Base-by-base conservation (phyloP, 1,140 invertebrate species). In the Drosophila repletoides region DNA sequence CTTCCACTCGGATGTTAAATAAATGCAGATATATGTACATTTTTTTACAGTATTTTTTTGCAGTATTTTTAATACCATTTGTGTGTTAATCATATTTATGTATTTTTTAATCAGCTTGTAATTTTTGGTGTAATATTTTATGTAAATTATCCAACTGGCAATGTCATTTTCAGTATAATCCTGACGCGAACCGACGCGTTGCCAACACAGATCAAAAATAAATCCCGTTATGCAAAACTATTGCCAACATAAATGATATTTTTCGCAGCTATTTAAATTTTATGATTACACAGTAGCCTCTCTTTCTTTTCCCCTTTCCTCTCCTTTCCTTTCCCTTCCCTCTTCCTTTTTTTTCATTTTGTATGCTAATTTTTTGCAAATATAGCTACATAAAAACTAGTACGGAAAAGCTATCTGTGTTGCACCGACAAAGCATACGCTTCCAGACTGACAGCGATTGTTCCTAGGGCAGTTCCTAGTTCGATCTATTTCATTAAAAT, bases 51-150 rank as follows among this genome's bases (percentile, higher is more conserved):
- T 36, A 24, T 51, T 24, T 36, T 28, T 28, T 53, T 61, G 26
- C 65, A 46, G 41, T 41, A 15, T 46, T 60, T 66, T 73, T 72
- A 72, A 73, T 66, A 17, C 31, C 41, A 49, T 34, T 41, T 67
- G 29, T 43, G 49, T 70, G 40, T 70, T 74, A 49, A 76, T 75
- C 61, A 60, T 69, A 59, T 61, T 55, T 56, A 53, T 59, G 51
- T 28, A 45, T 73, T 75, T 75, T 72, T 75, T 64, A 73, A 75
- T 64, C 77, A 61, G 70, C 55, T 64, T 58, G 74, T 66, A 51
- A 53, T 55, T 67, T 67, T 76, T 67, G 56, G 48, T 66, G 63
- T 71, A 73, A 73, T 79, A 55, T 67, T 73, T 79, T 61, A 64
- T 73, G 64, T 52, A 65, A 70, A 73, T 70, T 71, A 70, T 40